Percentiles rank a stretch among this genome's conserved stretches.
Conservation (phyloP, 2,113 vertebrate species). For the Tetraodon nigroviridis region DNA sequence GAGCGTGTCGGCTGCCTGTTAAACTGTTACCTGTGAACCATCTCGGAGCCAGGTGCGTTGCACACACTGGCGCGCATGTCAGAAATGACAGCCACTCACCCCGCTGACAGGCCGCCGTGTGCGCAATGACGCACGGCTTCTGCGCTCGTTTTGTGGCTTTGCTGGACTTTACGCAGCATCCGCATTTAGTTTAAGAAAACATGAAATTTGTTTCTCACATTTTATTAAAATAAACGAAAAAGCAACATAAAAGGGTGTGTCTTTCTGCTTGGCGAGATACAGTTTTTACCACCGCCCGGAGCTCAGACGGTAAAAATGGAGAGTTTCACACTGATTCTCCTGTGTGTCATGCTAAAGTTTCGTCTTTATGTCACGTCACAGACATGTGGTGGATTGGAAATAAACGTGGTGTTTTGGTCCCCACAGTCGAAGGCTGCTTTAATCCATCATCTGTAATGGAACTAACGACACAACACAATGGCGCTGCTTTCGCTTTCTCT, state of each 20-base stretch:
- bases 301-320: no score
- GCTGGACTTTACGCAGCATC: conserved; percentile 16
- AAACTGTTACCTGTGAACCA: no score
- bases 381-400: no score
- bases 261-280: no score
- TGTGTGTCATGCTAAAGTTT: no score
- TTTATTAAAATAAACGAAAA: no score
- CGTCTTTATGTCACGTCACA: no score
- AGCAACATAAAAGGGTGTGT: no score
- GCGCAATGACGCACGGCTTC: conserved; percentile 28
- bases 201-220: no score
- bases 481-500: conserved; percentile 37
- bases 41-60: conserved; percentile 12
- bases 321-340: no score
- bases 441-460: conserved; percentile 45
- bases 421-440: conserved; percentile 26
- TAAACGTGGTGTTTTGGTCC: neutral
- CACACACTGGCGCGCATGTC: conserved; percentile 31
- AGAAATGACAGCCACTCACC: conserved; percentile 31
- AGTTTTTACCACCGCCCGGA: no score
- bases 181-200: neutral
- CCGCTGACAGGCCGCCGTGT: conserved; percentile 51
- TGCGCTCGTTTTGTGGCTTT: conserved; percentile 1
- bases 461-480: conserved; percentile 61
- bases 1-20: conserved; percentile 13